Percentiles rank a stretch among this genome's conserved stretches.
Conservation (phyloP, 2,888 invertebrate species). For the Luffia ferchaultella region DNA sequence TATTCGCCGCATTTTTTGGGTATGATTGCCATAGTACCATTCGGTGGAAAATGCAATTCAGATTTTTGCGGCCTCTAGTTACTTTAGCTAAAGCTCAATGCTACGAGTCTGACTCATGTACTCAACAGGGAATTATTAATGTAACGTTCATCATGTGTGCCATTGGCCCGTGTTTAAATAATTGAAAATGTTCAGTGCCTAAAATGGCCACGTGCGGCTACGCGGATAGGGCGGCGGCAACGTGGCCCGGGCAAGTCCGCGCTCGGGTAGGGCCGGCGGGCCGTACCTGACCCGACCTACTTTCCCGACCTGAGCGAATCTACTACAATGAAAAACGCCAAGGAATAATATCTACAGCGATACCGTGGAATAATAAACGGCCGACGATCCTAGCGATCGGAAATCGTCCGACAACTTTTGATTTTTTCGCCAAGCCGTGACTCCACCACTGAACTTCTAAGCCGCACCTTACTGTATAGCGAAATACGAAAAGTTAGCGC, state of each 20-base stretch:
- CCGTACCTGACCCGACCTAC: neutral
- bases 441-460: too few species aligned
- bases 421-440: neutral
- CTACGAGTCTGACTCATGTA: too few species aligned
- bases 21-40: too few species aligned
- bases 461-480: too few species aligned
- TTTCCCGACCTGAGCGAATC: neutral
- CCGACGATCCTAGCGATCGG: neutral
- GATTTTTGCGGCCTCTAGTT: too few species aligned
- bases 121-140: too few species aligned
- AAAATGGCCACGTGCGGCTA: neutral
- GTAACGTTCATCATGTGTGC: too few species aligned
- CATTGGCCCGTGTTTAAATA: neutral
- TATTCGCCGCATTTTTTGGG: too few species aligned
- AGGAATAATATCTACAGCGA: neutral
- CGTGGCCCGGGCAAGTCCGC: too few species aligned
- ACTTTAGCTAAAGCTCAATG: too few species aligned
- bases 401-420: neutral
- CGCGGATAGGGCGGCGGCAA: neutral
- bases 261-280: neutral
- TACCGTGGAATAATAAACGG: neutral
- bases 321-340: neutral
- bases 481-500: too few species aligned
- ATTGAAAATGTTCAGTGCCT: neutral
- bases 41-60: too few species aligned